Evolutionary conservation across 2,888 invertebrate genomes (phyloP).

Genomic region (Mimas tiliae): DNA sequence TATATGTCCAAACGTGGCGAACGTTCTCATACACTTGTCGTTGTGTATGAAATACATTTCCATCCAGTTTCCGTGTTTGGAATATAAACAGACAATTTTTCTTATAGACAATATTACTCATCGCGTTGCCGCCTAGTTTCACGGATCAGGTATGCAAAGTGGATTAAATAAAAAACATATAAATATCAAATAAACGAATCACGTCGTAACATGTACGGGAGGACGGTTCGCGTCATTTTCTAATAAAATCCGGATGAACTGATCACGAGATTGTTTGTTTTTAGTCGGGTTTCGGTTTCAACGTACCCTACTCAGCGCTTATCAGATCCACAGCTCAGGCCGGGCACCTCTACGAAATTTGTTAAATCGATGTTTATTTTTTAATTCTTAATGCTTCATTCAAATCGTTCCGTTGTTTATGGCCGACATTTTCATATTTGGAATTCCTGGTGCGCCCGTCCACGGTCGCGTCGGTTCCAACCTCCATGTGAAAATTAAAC

Average conservation of each 20-base stretch:
- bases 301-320: slow-evolving; percentile 77
- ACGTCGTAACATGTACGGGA: slow-evolving; percentile 74
- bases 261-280: slow-evolving; percentile 71
- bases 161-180: slow-evolving; percentile 60
- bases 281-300: slow-evolving; percentile 76
- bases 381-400: slow-evolving; percentile 78
- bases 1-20: not conserved
- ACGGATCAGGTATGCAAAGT: slow-evolving; percentile 68
- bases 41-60: slow-evolving; percentile 14
- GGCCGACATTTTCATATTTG: slow-evolving; percentile 82
- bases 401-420: slow-evolving; percentile 83
- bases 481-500: slow-evolving; percentile 73
- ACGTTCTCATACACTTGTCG: not conserved
- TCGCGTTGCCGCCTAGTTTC: slow-evolving; percentile 60
- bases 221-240: slow-evolving; percentile 65
- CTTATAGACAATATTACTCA: slow-evolving; percentile 64
- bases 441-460: slow-evolving; percentile 63
- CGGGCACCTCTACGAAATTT: slow-evolving; percentile 73
- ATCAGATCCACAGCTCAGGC: slow-evolving; percentile 71
- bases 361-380: slow-evolving; percentile 72
- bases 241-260: slow-evolving; percentile 70
- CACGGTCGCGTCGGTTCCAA: slow-evolving; percentile 65
- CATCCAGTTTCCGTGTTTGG: slow-evolving; percentile 55
- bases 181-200: slow-evolving; percentile 62
- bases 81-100: slow-evolving; percentile 57